Conservation (phyloP, 2,113 vertebrate genomes). For the Patagioenas fasciata region DNA sequence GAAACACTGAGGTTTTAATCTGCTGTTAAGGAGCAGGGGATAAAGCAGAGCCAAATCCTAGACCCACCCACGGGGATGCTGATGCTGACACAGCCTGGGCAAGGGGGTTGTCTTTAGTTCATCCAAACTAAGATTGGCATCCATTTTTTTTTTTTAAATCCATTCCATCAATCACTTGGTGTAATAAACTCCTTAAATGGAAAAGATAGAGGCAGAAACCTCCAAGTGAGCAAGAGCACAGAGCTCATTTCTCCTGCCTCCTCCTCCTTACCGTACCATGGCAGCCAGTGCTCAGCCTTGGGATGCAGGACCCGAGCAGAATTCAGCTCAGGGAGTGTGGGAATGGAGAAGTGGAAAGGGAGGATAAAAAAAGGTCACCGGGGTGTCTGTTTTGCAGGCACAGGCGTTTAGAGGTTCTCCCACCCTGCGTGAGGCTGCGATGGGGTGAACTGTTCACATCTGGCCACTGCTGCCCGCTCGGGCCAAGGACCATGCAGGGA, state of each 20-base stretch:
- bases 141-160: not conserved
- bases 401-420: not conserved
- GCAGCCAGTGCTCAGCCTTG: not conserved
- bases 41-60: not conserved
- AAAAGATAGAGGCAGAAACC: not conserved
- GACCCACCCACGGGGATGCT: not conserved
- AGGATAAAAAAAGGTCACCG: not conserved
- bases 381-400: not conserved
- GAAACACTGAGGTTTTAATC: not conserved
- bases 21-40: not conserved
- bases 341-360: not conserved
- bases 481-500: not conserved
- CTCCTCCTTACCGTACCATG: not conserved
- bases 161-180: not conserved
- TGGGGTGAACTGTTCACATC: not conserved
- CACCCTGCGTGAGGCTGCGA: not conserved
- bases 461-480: not conserved
- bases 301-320: not conserved
- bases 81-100: not conserved
- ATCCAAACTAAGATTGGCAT: not conserved
- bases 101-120: not conserved
- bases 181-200: not conserved
- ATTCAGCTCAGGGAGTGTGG: fast-evolving
- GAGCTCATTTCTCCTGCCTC: not conserved
- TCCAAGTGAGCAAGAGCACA: not conserved